A percentile compares a stretch with the other conserved stretches of the same genome.
Evolutionary conservation across 2,797 vertebrate genomes (phyloP).

Genomic region (Anolis apletophallus): DNA sequence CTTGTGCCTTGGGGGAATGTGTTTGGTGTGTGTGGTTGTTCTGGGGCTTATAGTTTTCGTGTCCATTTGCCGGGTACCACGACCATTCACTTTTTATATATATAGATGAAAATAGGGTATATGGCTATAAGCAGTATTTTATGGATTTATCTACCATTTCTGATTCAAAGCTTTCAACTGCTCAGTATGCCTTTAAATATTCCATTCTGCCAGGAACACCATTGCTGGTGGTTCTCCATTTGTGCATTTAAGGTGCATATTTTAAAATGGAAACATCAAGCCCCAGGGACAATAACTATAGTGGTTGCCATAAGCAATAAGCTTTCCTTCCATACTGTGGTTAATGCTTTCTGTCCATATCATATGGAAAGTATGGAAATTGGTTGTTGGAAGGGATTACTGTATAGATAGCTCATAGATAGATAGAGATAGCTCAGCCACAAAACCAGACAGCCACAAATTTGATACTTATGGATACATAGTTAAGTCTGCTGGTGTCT

Average conservation of each 20-base stretch:
- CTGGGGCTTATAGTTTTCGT: too few species aligned
- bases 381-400: neutral
- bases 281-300: neutral
- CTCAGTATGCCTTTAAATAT: neutral
- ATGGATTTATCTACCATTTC: neutral
- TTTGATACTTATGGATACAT: conserved; percentile 43
- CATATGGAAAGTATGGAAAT: neutral
- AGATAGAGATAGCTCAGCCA: conserved; percentile 38
- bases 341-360: neutral
- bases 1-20: too few species aligned
- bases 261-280: neutral
- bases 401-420: conserved; percentile 38
- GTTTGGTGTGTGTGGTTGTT: too few species aligned
- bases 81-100: too few species aligned
- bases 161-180: neutral
- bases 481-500: conserved; percentile 58
- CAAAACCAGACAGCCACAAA: neutral
- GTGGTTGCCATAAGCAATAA: neutral
- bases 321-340: neutral
- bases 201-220: neutral
- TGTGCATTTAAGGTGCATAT: neutral
- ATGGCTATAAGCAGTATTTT: neutral
- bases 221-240: neutral
- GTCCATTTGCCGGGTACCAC: too few species aligned
- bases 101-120: neutral